Conservation (phyloP, 1,140 invertebrate species). For the Leptinotarsa undecemlineata region DNA sequence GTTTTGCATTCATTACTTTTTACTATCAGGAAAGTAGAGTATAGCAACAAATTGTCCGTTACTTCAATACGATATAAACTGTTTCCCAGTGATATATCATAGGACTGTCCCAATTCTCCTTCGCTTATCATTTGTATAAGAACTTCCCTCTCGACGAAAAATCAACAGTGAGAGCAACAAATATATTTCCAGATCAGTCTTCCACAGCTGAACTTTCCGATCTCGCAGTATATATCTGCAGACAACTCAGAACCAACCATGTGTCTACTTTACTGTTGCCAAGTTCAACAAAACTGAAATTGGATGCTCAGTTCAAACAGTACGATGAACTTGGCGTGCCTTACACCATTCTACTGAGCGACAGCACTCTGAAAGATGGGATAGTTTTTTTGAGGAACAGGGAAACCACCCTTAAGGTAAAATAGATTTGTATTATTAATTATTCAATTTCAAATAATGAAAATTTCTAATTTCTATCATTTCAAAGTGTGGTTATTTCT, state of each 20-base stretch:
- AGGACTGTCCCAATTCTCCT: too few species aligned
- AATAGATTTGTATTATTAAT: not conserved
- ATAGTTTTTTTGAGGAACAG: conserved; percentile 70
- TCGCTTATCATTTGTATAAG: too few species aligned
- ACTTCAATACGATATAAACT: too few species aligned
- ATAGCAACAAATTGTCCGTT: too few species aligned
- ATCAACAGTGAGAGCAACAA: too few species aligned
- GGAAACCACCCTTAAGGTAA: conserved; percentile 70
- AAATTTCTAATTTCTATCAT: too few species aligned
- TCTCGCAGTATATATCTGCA: conserved; percentile 59
- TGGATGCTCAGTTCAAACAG: conserved; percentile 45
- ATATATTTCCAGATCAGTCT: not conserved
- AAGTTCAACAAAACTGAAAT: conserved; percentile 35
- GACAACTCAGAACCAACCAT: conserved; percentile 58
- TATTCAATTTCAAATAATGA: too few species aligned
- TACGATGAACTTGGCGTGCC: conserved; percentile 64
- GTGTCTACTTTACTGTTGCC: conserved; percentile 55
- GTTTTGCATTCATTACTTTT: too few species aligned
- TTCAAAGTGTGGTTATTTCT: too few species aligned
- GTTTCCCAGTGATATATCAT: too few species aligned
- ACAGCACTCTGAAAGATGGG: conserved; percentile 71
- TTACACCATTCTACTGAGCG: conserved; percentile 69
- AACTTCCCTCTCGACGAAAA: too few species aligned
- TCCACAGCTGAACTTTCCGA: conserved; percentile 55
- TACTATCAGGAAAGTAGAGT: too few species aligned